phyloP scores from a whole-genome alignment of 2,113 vertebrate species.

The Ibidorhyncha struthersii region DNA sequence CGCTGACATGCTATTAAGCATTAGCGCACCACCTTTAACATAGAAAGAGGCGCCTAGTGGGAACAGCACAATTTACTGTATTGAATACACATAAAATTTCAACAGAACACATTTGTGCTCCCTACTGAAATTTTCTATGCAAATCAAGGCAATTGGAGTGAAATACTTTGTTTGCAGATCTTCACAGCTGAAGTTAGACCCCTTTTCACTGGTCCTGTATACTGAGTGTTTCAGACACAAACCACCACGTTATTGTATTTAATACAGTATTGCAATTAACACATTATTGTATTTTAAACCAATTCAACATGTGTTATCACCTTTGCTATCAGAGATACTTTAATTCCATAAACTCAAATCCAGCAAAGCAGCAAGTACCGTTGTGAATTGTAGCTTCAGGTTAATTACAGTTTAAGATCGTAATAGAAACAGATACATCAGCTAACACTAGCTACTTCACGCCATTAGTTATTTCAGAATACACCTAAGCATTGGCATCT shows the following conservation, averaged over 20 bases:
- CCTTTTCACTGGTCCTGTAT: not conserved
- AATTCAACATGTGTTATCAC: not conserved
- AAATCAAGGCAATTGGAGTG: no score
- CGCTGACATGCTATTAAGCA: accelerated
- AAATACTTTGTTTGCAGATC: not conserved
- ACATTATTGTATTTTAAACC: not conserved
- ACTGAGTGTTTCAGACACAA: not conserved
- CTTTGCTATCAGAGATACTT: not conserved
- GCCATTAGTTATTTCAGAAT: not conserved
- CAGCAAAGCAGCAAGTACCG: not conserved
- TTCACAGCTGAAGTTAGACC: not conserved
- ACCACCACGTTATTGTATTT: accelerated
- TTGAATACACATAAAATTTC: not conserved
- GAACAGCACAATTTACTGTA: not conserved
- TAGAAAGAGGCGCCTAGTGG: not conserved
- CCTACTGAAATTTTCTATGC: not conserved
- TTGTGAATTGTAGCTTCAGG: not conserved
- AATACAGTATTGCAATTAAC: not conserved
- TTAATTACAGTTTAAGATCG: not conserved
- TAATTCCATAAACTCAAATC: not conserved
- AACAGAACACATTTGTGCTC: not conserved
- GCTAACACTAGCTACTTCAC: not conserved
- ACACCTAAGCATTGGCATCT: not conserved
- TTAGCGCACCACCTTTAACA: not conserved
- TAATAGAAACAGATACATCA: not conserved